Evolutionary conservation across 1,140 invertebrate genomes (phyloP), one percentile per base, ranked within the genome.

Genomic region (Drosophila quadrilineata): DNA sequence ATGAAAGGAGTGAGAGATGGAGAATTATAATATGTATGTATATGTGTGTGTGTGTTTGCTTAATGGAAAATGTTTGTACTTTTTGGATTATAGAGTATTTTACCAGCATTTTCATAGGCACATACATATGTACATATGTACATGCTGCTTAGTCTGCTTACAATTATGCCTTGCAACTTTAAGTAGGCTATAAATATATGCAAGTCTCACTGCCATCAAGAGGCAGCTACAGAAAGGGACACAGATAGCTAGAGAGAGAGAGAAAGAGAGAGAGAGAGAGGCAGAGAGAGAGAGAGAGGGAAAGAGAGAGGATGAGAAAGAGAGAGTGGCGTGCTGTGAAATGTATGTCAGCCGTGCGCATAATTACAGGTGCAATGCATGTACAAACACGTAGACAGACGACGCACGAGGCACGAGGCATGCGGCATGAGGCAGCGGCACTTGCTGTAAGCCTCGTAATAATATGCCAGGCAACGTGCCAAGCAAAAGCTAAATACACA

Each of bases 291-390:
- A 41, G 40, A 36, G 38, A 24, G 8, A 29, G 12, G 29, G 33
- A 40, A 41, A 50, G 46, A 49, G 29, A 62, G 38, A 58, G 45
- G 22, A 17, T 31, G 41, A 45, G 52, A n/a, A n/a, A 14, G 24
- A 29, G 50, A 33, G 49, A 43, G 50, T 64, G 19, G 50, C 31
- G 41, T 54, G 52, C 31, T 56, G 19, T 41, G 35, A 38, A 79
- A 79, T 79, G 40, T 79, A 57, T 79, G 75, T 79, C 75, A 74
- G 75, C 73, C 75, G 75, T 79, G 75, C 75, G 75, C 70, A 79
- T 79, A 79, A 79, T 79, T 79, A 70, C 75, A 70, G 70, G 72
- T 73, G 75, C 70, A 79, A 70, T 63, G 52, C 75, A 74, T 79
- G 75, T 71, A 60, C 43, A 73, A 72, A 65, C 59, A 77, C 74